A percentile compares a stretch with the other conserved stretches of the same genome.
Evolutionary conservation across 2,113 vertebrate genomes (phyloP).

Genomic region (Cisticola juncidis): DNA sequence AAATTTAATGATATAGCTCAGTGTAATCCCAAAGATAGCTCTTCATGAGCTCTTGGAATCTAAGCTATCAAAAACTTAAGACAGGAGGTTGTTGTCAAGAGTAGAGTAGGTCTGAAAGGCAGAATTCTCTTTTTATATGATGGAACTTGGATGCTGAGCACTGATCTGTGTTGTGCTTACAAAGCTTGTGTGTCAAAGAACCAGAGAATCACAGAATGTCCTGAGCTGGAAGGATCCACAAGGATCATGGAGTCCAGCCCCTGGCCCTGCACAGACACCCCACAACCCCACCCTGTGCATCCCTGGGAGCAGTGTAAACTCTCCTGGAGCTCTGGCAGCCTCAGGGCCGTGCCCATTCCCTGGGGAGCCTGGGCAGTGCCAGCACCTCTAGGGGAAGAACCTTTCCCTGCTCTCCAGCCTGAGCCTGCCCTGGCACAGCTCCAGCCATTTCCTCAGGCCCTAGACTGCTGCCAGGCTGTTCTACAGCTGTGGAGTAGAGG

Average conservation of each 20-base stretch:
- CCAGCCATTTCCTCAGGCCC: background rate
- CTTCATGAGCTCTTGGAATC: background rate
- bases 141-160: background rate
- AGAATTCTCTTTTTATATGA: background rate
- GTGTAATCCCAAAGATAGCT: background rate
- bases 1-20: background rate
- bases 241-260: accelerated
- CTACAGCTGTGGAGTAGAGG: background rate
- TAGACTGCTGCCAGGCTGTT: background rate
- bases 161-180: background rate
- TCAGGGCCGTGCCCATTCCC: accelerated
- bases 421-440: accelerated
- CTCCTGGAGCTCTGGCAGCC: background rate
- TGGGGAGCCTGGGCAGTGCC: background rate
- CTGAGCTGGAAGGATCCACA: background rate
- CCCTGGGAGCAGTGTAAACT: accelerated
- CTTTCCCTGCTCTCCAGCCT: accelerated
- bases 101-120: background rate
- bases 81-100: background rate
- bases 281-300: background rate
- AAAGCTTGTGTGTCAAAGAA: background rate
- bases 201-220: background rate
- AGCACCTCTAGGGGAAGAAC: background rate
- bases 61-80: background rate
- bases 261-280: background rate